These are phyloP conservation scores for Chrysopa pallens DNA, from an alignment of 1,140 invertebrate genomes.

Conservation along the genomic window DNA sequence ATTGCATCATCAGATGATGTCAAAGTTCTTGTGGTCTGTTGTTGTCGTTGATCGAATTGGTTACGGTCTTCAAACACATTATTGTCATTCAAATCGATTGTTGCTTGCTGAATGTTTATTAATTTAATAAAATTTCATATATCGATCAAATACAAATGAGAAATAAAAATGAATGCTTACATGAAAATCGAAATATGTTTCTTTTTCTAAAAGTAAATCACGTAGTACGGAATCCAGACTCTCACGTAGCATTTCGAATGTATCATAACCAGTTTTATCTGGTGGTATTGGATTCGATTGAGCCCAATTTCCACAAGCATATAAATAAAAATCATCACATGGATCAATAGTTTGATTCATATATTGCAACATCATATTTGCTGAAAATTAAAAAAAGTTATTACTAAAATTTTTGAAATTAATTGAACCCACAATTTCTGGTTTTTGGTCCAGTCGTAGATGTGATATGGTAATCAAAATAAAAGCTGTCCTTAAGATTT, in stretches of 20 bases:
- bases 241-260: constrained; percentile 64
- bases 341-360: constrained; percentile 65
- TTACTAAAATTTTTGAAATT: too few species aligned
- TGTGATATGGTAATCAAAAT: too few species aligned
- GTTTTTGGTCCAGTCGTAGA: too few species aligned
- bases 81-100: constrained; percentile 7
- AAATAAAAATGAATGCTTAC: neutral
- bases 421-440: too few species aligned
- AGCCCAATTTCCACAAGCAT: constrained; percentile 77
- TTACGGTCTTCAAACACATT: constrained; percentile 3
- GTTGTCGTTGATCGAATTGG: constrained; percentile 1
- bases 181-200: constrained; percentile 3
- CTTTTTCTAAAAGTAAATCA: constrained; percentile 40
- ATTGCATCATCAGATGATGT: constrained; percentile 30
- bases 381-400: constrained; percentile 18
- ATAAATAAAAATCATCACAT: constrained; percentile 83
- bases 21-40: neutral
- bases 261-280: constrained; percentile 64
- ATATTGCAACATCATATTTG: constrained; percentile 49
- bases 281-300: constrained; percentile 66
- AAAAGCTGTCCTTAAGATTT: too few species aligned
- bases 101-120: too few species aligned
- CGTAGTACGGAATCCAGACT: constrained; percentile 48
- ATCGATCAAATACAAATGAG: too few species aligned
- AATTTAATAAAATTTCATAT: too few species aligned